Percentiles rank a stretch among this genome's conserved stretches.
Evolutionary conservation across 1,140 invertebrate genomes (phyloP).

Genomic region (Trachymyrmex septentrionalis): DNA sequence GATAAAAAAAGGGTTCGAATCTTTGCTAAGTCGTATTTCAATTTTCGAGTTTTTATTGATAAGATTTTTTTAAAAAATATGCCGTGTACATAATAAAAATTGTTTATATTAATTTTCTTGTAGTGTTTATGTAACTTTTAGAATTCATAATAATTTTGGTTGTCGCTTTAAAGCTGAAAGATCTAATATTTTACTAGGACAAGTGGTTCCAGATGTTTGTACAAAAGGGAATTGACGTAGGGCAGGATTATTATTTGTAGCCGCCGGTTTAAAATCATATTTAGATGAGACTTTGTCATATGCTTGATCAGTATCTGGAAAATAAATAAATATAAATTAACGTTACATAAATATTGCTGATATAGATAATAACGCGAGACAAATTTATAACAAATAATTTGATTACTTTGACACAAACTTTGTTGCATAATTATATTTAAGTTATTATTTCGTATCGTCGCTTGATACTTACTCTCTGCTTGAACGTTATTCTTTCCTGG

Average conservation of each 20-base stretch:
- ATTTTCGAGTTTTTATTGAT: background rate
- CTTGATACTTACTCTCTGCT: conserved; percentile 72
- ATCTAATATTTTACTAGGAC: conserved; percentile 88
- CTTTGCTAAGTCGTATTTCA: background rate
- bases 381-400: conserved; percentile 35
- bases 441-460: background rate
- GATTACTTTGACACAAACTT: conserved; percentile 8
- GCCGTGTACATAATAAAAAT: background rate
- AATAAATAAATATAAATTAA: conserved; percentile 3
- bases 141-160: conserved; percentile 88
- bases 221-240: conserved; percentile 59
- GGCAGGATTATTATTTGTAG: conserved; percentile 52
- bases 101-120: background rate
- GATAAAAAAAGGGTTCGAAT: too few relatives aligned
- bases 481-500: conserved; percentile 80
- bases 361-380: background rate
- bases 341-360: background rate
- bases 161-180: conserved; percentile 89
- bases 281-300: conserved; percentile 47
- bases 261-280: conserved; percentile 42
- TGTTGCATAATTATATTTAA: background rate
- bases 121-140: background rate
- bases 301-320: conserved; percentile 51
- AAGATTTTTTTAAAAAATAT: background rate
- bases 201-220: conserved; percentile 77